Evolutionary conservation across 1,140 invertebrate species (phyloP), one percentile per base, ranked within the genome.

Genomic region (Pygmarrhopalites habei): DNA sequence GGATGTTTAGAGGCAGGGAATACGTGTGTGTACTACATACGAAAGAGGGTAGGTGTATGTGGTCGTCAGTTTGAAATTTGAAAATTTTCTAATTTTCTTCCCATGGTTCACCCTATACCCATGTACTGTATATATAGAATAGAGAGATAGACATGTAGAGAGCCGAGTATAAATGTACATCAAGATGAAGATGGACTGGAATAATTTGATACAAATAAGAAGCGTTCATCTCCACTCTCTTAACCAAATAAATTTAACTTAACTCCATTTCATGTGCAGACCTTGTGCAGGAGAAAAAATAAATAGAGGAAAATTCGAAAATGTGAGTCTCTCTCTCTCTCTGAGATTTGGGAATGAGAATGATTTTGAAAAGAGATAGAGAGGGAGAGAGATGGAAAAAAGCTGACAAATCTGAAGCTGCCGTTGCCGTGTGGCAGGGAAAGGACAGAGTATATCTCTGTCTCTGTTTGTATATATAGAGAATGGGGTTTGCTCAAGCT

Each of bases 161-260:
- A 35, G 32, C 5, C 5, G 32, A 35, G 15, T 35, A 7, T 35
- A 35, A 35, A 35, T 35, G 32, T 35, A 15, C 5, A 35, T 35
- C 44, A 47, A 47, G 7, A 25, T 47, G 23, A 47, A 10, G 19
- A n/a, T n/a, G 39, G 32, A 35, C 32, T 35, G 32, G 32, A 35
- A 35, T 7, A 15, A n/a, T 12, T 10, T 4, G 23, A n/a, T 10
- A 47, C 5, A 47, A n/a, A 47, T n/a, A 47, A 25, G n/a, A 47
- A 47, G 19, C 17, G n/a, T 25, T 7, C 23, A n/a, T 47, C 23
- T n/a, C 19, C 23, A 47, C 44, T 19, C 44, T 47, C 23, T 25
- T 47, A 25, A 32, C 43, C 43, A 62, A 62, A 66, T 62, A 57
- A 66, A 66, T 66, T 66, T 55, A 66, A 58, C 62, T 66, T 59